Evolutionary conservation across 2,888 invertebrate species (phyloP).

Genomic region (Catonia carolina): DNA sequence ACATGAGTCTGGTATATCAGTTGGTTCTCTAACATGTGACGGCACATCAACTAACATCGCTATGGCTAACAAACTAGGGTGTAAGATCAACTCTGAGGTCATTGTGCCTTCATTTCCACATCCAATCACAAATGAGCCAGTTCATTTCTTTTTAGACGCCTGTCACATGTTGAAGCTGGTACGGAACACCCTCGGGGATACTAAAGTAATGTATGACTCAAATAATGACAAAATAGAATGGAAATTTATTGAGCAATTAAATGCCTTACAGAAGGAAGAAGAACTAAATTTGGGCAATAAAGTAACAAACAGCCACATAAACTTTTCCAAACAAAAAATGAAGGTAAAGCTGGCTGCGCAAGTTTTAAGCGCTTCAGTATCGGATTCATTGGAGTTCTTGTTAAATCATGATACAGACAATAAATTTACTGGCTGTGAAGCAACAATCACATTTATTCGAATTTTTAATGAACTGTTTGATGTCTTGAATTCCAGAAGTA

Average conservation of each 20-base stretch:
- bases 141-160: conserved; percentile 30
- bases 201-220: conserved; percentile 13
- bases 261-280: conserved; percentile 23
- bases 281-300: conserved; percentile 26
- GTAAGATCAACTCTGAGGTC: too few relatives aligned
- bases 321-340: conserved; percentile 22
- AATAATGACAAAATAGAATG: conserved; percentile 18
- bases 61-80: conserved; percentile 7
- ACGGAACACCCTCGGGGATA: conserved; percentile 24
- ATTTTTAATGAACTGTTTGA: conserved; percentile 22
- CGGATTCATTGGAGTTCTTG: conserved; percentile 19
- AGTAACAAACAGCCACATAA: conserved; percentile 26
- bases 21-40: too few relatives aligned
- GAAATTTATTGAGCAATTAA: conserved; percentile 25
- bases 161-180: conserved; percentile 30
- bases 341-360: conserved; percentile 27
- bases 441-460: conserved; percentile 19
- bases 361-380: conserved; percentile 23
- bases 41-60: background rate
- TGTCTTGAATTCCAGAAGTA: conserved; percentile 20
- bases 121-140: too few relatives aligned
- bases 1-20: background rate
- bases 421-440: background rate
- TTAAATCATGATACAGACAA: background rate
- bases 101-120: too few relatives aligned